Conservation (phyloP, 2,797 vertebrate species). For the Sebastiscus albofasciatus region DNA sequence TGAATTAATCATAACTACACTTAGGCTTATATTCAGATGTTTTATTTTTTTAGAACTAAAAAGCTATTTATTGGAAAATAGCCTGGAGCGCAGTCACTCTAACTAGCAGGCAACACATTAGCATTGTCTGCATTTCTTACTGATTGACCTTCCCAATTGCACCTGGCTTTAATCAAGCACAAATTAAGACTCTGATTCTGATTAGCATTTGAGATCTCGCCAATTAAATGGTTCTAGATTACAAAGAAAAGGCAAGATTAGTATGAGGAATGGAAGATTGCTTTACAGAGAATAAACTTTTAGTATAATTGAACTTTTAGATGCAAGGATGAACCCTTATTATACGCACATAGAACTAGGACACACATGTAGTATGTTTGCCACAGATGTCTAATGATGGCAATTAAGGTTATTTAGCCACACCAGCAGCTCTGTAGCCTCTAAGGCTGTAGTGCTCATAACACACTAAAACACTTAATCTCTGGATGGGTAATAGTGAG, state of each 20-base stretch:
- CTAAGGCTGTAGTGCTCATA: neutral
- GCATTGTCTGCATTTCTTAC: slow-evolving; percentile 25
- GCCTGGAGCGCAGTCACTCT: slow-evolving; percentile 13
- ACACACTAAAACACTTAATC: neutral
- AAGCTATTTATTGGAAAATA: slow-evolving; percentile 18
- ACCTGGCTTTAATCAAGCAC: slow-evolving; percentile 48
- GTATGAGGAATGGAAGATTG: neutral
- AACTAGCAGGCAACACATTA: slow-evolving; percentile 22
- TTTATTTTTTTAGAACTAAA: slow-evolving; percentile 14
- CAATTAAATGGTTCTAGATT: slow-evolving; percentile 4
- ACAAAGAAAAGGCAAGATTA: neutral
- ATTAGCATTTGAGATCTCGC: slow-evolving; percentile 20
- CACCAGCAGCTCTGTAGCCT: neutral
- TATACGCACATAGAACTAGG: neutral
- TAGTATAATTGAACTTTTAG: neutral
- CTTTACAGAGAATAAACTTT: neutral
- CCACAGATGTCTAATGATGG: neutral
- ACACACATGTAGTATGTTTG: neutral
- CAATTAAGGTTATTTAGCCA: neutral
- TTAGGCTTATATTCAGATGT: neutral
- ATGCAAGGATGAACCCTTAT: neutral
- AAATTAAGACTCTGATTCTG: slow-evolving; percentile 29
- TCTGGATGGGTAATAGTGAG: neutral
- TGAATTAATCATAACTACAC: neutral
- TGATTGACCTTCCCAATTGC: slow-evolving; percentile 35